Conservation (phyloP, 2,888 invertebrate genomes). For the Tiphia femorata region DNA sequence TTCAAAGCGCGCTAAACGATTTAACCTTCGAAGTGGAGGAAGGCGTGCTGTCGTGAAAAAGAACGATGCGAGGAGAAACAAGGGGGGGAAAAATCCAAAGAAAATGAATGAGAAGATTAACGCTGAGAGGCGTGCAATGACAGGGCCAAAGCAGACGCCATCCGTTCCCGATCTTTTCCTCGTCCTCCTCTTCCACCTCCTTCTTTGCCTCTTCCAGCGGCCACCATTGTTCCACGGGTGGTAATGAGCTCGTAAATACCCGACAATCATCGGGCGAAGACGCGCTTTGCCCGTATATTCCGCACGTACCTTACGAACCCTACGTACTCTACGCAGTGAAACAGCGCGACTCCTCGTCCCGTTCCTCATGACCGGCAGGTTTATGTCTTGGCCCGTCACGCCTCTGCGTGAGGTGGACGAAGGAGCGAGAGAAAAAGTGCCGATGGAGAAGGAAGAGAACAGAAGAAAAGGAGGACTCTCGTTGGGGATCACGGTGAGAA, state of each 20-base stretch:
- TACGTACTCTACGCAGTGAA: slow-evolving; percentile 21
- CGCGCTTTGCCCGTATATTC: slow-evolving; percentile 22
- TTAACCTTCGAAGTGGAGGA: too few relatives aligned
- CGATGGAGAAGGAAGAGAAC: too few relatives aligned
- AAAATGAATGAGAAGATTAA: slow-evolving; percentile 6
- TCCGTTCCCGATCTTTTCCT: slow-evolving; percentile 10
- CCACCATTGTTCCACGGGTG: slow-evolving; percentile 29
- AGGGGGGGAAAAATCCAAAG: not conserved
- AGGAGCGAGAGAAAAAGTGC: slow-evolving; percentile 18
- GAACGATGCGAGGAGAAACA: too few relatives aligned
- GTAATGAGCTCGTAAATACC: slow-evolving; percentile 54
- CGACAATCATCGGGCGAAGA: slow-evolving; percentile 47
- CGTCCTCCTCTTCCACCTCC: not conserved
- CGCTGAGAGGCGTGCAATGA: not conserved
- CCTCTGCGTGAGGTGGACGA: slow-evolving; percentile 38
- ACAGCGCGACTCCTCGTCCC: slow-evolving; percentile 18
- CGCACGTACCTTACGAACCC: slow-evolving; percentile 18
- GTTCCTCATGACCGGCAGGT: slow-evolving; percentile 42
- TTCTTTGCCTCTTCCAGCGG: slow-evolving; percentile 5
- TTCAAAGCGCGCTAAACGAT: too few relatives aligned
- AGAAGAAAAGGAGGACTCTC: too few relatives aligned
- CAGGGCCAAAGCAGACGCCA: not conserved
- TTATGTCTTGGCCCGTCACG: slow-evolving; percentile 50
- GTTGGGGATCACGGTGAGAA: too few relatives aligned
- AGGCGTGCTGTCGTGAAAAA: too few relatives aligned